Base-by-base conservation (phyloP, 2,888 invertebrate genomes). In the Emmelina monodactyla region DNA sequence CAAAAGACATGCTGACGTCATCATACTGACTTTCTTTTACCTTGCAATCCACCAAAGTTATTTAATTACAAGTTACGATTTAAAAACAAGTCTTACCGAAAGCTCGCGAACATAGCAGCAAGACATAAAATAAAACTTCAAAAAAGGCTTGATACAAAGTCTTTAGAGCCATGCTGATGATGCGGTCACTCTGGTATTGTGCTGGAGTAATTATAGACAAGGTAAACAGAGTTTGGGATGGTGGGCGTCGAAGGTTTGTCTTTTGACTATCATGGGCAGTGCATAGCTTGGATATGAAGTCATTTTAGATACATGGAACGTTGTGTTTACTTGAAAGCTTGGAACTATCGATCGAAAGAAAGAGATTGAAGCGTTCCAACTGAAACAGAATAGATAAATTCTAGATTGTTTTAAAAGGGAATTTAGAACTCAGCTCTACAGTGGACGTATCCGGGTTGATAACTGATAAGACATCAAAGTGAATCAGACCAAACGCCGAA, bases 221-320 rank as follows among this genome's bases (percentile, higher is more conserved):
- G 44, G 45, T 41, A 43, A 47, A 44, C 47, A 39, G 52, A 40
- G 42, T 43, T 45, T 43, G 40, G 39, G 36, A 37, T 39, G 39
- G 58, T 62, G 52, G 62, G 63, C 40, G 55, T 47, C 33, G 50
- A 58, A 59, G 58, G 53, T 44, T 14, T 31, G 6, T 31, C 3
- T 48, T 33, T 35, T 41, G 22, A 33, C 19, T n/a, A n/a, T n/a
- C n/a, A n/a, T n/a, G n/a, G n/a, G n/a, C n/a, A n/a, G n/a, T n/a
- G n/a, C n/a, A n/a, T n/a, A n/a, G n/a, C n/a, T n/a, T n/a, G n/a
- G n/a, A n/a, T n/a, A n/a, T n/a, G n/a, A n/a, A n/a, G n/a, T n/a
- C n/a, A n/a, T n/a, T n/a, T n/a, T n/a, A n/a, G n/a, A n/a, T n/a
- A n/a, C n/a, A n/a, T n/a, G n/a, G n/a, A n/a, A n/a, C n/a, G n/a